Evolutionary conservation across 2,113 vertebrate genomes (phyloP).

Genomic region (Neolamprologus modestus): DNA sequence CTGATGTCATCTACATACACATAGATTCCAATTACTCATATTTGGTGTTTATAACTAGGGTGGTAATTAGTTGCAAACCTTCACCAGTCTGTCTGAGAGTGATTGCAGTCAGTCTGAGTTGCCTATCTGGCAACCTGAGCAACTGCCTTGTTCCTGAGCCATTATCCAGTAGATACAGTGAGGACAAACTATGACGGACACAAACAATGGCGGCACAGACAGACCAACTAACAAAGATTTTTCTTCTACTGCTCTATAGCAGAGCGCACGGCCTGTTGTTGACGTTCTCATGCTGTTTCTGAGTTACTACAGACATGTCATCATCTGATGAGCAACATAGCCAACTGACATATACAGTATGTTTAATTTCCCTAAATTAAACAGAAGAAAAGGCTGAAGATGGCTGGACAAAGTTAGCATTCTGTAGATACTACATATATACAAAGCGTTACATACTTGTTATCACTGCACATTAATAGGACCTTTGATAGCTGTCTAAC

Average conservation of each 20-base stretch:
- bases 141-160: background rate
- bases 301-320: background rate
- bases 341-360: background rate
- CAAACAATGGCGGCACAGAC: background rate
- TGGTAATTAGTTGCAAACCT: background rate
- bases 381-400: background rate
- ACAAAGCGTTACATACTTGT: background rate
- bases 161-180: background rate
- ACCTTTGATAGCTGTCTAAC: background rate
- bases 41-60: background rate
- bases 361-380: background rate
- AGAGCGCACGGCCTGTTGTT: background rate
- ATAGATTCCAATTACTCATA: background rate
- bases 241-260: background rate
- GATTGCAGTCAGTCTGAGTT: background rate
- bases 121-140: background rate
- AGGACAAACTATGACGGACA: background rate
- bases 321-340: background rate
- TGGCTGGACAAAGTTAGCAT: background rate
- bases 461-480: background rate
- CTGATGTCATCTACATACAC: background rate
- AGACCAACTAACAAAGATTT: background rate
- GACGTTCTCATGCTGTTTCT: background rate
- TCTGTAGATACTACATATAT: background rate
- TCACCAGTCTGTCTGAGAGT: background rate